Base-by-base conservation (phyloP, 2,113 vertebrate species). In the Chaenogobius annularis region DNA sequence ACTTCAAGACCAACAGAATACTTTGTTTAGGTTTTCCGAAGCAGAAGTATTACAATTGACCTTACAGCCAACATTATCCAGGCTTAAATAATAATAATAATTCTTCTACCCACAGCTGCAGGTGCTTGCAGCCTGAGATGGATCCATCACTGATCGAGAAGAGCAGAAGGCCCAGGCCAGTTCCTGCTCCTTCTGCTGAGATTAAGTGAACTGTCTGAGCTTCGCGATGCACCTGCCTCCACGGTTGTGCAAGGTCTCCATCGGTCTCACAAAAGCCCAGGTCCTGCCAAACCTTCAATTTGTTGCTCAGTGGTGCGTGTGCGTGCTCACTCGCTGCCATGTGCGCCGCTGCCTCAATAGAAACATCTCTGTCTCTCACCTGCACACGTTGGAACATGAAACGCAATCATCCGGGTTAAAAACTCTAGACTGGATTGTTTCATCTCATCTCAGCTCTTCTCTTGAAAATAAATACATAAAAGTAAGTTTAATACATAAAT, bases 251-350 rank as follows among this genome's bases (percentile, higher is more conserved):
- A 40, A 63, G 61, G 61, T 63, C 31, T 35, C 35, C 2, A 35
- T 63, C 59, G 11, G 35, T 43, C 31, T 63, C 31, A 43, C 40
- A 20, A 40, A 63, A 40, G 35, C 61, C 35, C 17, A n/a, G 19
- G 61, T 63, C 61, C 61, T 63, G 61, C 35, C 61, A 63, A 63
- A 43, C 35, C 19, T 63, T 63, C 61, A 43, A 43, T 63, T 63
- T 63, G 35, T 43, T n/a, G 61, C 61, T 63, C 37, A 20, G 35
- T 8, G 15, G 59, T 63, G 59, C 35, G 11, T 40, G 35, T 43
- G 35, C 17, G 19, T 62, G 59, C 31, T 62, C 59, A 62, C 14
- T 59, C 31, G 13, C 26, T 37, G 26, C 59, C 59, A 63, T 63
- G 61, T 63, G 61, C 61, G 7, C 31, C 3, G 17, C 31, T n/a